Evolutionary conservation across 2,113 vertebrate genomes (phyloP), one percentile per base, ranked within the genome.

Genomic region (Panurus biarmicus): DNA sequence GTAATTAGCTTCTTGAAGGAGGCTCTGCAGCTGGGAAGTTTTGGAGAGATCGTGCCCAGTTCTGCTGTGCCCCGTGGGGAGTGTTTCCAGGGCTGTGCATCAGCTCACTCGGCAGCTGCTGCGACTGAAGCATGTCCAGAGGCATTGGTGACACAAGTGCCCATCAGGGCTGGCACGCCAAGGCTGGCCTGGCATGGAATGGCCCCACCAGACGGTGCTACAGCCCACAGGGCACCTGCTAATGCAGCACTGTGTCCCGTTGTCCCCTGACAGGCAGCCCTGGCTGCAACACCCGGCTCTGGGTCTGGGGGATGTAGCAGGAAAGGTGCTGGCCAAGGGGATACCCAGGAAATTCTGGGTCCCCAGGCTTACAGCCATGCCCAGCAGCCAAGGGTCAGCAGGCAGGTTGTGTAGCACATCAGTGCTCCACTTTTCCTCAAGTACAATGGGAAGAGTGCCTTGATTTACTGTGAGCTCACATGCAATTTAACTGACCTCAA

Each of bases 161-260:
- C 64, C 29, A 12, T 14, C 60, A 29, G 53, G 25, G 69, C 51
- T 1, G 1, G 70, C 69, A n/a, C 0, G 0, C 13, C 1, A 22
- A 33, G 67, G 65, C 44, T 44, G 66, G 58, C 50, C 80, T 80
- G 83, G 77, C 77, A 79, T 0, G 0, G 73, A 62, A 47, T 0
- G 1, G 53, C 60, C 29, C 53, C 14, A 33, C 12, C 83, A 54
- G 48, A 48, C 33, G 24, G 33, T 21, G 64, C 57, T 7, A 14
- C 12, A 36, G 75, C 47, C 61, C 74, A 13, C 31, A 54, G 42
- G 57, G 21, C 74, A 70, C 47, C 74, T 83, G 45, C 67, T n/a
- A 3, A 10, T 0, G 2, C 24, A 38, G 10, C 74, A 53, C 26
- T 1, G 20, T n/a, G 21, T 42, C 61, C 61, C 12, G 5, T 1